Base-by-base conservation (phyloP, 1,140 invertebrate genomes). In the Ostrea denselamellosa region DNA sequence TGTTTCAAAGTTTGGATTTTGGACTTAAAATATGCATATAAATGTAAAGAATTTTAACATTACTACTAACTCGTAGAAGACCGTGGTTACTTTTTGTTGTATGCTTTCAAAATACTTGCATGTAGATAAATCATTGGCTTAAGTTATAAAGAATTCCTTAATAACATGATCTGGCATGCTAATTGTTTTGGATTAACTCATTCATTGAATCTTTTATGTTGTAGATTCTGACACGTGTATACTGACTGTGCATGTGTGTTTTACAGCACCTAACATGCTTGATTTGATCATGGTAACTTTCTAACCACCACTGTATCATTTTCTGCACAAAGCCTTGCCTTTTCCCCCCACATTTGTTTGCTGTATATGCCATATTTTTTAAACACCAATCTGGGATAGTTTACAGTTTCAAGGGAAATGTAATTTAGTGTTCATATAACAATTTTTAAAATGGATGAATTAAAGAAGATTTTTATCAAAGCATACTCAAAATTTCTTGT, bases 231-330 rank as follows among this genome's bases (percentile, higher is more conserved):
- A 77, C 25, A 25, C 8, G 0, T 68, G 68, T 77, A 25, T 77
- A 34, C 68, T 77, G 22, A 77, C 8, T 77, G 25, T 77, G 68
- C 68, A 77, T 77, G 68, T 77, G 68, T 10, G 25, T 62, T 34
- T 77, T 28, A 34, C 68, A 77, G 68, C 68, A 77, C 25, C 68
- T 77, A 34, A 77, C 28, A 77, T 77, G 25, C 10, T 28, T 77
- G 68, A 22, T 77, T 34, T 77, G 14, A 77, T 77, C 68, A 77
- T 77, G 68, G 68, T 77, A 77, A 77, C 68, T 28, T 28, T 77
- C 68, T 77, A 77, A 77, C 68, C 22, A 28, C 28, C 68, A 77
- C 28, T 77, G 8, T 28, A 34, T 44, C 34, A 44, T 5, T 44
- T 2, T 44, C 34, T 44, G 34, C n/a, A n/a, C n/a, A n/a, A n/a